Evolutionary conservation across 2,797 vertebrate species (phyloP).

Genomic region (Crax fasciolata): DNA sequence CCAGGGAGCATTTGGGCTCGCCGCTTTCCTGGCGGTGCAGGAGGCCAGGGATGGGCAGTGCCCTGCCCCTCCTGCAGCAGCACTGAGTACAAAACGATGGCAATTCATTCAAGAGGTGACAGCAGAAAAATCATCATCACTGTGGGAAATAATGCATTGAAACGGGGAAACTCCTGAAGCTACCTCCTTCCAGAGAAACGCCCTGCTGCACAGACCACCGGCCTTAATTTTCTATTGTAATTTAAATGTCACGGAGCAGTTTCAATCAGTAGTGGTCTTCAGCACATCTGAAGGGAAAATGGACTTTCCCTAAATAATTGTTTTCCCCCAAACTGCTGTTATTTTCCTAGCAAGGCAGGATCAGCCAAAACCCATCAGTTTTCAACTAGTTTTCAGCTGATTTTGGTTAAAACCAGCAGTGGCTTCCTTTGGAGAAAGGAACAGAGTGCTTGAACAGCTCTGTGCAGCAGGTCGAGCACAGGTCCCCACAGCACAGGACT

Average conservation of each 20-base stretch:
- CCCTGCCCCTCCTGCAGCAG: neutral
- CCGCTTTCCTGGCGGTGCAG: neutral
- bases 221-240: fast-evolving
- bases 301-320: neutral
- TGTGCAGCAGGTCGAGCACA: neutral
- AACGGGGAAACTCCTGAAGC: neutral
- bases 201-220: fast-evolving
- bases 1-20: neutral
- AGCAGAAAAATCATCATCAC: neutral
- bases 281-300: neutral
- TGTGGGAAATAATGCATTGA: neutral
- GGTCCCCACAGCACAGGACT: neutral
- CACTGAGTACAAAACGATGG: neutral
- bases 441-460: neutral
- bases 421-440: neutral
- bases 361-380: neutral
- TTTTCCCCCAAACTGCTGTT: neutral
- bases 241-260: neutral
- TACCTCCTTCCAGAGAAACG: neutral
- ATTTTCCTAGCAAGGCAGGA: neutral
- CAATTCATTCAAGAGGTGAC: neutral
- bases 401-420: neutral
- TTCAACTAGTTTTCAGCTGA: neutral
- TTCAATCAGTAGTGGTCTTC: neutral
- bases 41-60: neutral